Evolutionary conservation across 2,113 vertebrate genomes (phyloP), one percentile per base, ranked within the genome.

Genomic region (Phrynosoma blainvillii): DNA sequence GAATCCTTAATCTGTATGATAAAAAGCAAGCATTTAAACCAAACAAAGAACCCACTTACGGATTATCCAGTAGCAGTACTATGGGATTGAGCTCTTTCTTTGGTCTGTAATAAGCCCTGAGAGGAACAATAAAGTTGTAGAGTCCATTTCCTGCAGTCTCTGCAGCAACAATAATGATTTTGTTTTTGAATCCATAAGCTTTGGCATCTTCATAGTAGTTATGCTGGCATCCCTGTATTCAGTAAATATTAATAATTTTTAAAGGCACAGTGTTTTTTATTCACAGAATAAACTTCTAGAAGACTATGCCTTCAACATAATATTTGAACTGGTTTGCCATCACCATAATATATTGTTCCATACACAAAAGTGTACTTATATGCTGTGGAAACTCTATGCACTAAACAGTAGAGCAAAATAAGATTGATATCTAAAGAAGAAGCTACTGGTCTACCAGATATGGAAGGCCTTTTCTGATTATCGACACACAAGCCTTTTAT

Each of bases 71-170:
- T 84, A 99, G 98, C 89, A 99, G 94, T 2, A 99, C 98, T 88
- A 99, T 98, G 62, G 99, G 99, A 92, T 99, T 99, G 83, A 99
- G 97, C 91, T 99, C 99, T 95, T 98, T 98, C 94, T 98, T 97
- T 94, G 98, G 98, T 96, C 99, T 97, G 93, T 99, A 99, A 96
- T 99, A 99, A 87, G 98, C 98, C 97, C 98, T 97, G 90, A 99
- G 98, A 93, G 99, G 99, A 93, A 99, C 98, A 76, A 99, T 98
- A 87, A 99, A 99, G 95, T 99, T 99, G 95, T 99, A 99, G 74
- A 99, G 97, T 88, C 99, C 99, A 65, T 99, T 99, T 87, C 99
- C 99, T 80, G 99, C 99, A 27, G 98, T 99, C 96, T 99, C 99
- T 66, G 98, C 99, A 59, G 99, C 99, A 91, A 99, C 99, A 88